phyloP scores from a whole-genome alignment of 2,797 vertebrate genomes.

The Diplodus sargus region DNA sequence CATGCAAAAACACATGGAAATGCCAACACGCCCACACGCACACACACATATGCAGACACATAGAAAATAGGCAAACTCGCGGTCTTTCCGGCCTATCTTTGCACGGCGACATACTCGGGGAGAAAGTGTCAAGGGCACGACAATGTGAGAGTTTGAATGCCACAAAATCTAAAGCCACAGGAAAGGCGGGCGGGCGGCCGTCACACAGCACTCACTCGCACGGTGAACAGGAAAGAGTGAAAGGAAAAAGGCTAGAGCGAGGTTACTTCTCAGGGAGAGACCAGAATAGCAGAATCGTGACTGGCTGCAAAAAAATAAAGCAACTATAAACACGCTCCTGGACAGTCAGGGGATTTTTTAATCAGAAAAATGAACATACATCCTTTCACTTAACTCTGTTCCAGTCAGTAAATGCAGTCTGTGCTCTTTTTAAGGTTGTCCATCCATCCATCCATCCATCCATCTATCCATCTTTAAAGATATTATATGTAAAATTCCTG shows the following conservation, averaged over 20 bases:
- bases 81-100: conserved; percentile 11
- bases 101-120: conserved; percentile 21
- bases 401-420: neutral
- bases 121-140: conserved; percentile 63
- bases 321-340: neutral
- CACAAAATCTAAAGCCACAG: conserved; percentile 44
- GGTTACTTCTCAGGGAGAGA: neutral
- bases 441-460: neutral
- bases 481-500: no score
- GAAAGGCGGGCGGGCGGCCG: conserved; percentile 11
- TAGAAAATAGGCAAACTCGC: conserved; percentile 10
- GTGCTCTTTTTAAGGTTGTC: neutral
- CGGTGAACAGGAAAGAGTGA: neutral
- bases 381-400: neutral
- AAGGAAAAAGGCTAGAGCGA: neutral
- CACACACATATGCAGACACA: neutral
- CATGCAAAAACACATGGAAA: neutral
- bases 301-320: conserved; percentile 1
- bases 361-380: neutral
- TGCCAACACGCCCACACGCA: no score
- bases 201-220: conserved; percentile 17
- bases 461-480: neutral
- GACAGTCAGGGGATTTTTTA: neutral
- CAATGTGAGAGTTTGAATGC: conserved; percentile 56
- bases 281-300: conserved; percentile 2